Conservation (phyloP, 2,113 vertebrate genomes). For the Lycaon pictus region DNA sequence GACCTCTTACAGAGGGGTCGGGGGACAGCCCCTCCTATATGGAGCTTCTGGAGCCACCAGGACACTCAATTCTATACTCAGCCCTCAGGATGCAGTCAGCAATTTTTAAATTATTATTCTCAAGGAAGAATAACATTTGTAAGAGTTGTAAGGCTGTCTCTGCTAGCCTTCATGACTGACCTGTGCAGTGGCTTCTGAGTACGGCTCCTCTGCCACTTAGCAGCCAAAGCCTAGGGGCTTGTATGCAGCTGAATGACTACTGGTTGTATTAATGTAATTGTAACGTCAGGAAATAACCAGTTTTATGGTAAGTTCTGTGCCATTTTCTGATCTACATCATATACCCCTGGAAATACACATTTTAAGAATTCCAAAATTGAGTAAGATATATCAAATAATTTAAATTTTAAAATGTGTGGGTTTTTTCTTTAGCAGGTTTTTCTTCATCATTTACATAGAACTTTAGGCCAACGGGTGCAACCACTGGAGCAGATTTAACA, state of each 20-base stretch:
- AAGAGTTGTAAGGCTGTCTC: background rate
- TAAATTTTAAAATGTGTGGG: conserved; percentile 82
- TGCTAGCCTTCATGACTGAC: background rate
- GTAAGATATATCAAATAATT: conserved; percentile 83
- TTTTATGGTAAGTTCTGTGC: conserved; percentile 78
- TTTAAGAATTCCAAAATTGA: conserved; percentile 80
- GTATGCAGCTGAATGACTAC: no score
- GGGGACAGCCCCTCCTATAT: background rate
- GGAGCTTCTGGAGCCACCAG: background rate
- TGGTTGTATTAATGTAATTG: background rate
- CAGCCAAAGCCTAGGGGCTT: no score
- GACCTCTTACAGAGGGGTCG: background rate
- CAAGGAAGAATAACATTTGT: background rate
- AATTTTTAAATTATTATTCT: no score
- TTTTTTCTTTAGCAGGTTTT: conserved; percentile 85
- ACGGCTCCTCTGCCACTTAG: background rate
- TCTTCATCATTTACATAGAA: conserved; percentile 77
- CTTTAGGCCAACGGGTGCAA: conserved; percentile 59
- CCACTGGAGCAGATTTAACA: conserved; percentile 57
- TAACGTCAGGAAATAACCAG: conserved; percentile 85
- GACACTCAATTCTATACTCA: background rate
- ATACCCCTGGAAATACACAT: conserved; percentile 85
- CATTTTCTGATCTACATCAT: conserved; percentile 84
- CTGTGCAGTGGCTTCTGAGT: background rate
- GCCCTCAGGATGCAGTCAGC: background rate